Evolutionary conservation across 2,797 vertebrate species (phyloP), one percentile per base, ranked within the genome.

Genomic region (Eleutherodactylus coqui): DNA sequence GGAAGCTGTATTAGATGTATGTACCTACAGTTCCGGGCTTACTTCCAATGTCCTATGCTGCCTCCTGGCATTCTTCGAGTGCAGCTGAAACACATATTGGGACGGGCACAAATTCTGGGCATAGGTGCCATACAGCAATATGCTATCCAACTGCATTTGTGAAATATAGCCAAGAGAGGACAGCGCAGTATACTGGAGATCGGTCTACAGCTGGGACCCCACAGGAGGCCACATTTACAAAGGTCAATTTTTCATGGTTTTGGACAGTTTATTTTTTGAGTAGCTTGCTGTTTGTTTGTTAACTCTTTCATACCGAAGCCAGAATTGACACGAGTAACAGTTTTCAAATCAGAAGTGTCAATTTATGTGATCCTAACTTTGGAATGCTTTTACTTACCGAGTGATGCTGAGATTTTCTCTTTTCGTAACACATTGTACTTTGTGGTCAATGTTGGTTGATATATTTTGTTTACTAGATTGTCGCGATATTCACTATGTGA

Each of bases 231-330:
- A 41, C 8, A 10, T 10, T 21, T 11, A 69, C 64, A 70, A 70
- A 72, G 69, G 36, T 43, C 69, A 67, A 36, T 67, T 69, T 38
- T 21, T 19, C 34, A 43, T 72, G 38, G 36, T 70, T 70, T 70
- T 41, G 17, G 8, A 70, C n/a, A n/a, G n/a, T 4, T 0, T 8
- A 19, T 3, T 60, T 60, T 60, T 60, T 27, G 24, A 58, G 11
- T 1, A 64, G 3, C 4, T 32, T 62, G 27, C 2, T 32, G 60
- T 64, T 5, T n/a, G 19, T 55, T 24, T 55, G 24, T 55, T 7
- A 24, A 1, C 21, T 2, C n/a, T 55, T 49, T n/a, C n/a, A n/a
- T n/a, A n/a, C n/a, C n/a, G n/a, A n/a, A n/a, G n/a, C n/a, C n/a
- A n/a, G n/a, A n/a, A n/a, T n/a, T n/a, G n/a, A n/a, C n/a, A n/a